A percentile compares a stretch with the other conserved stretches of the same genome.
phyloP scores from a whole-genome alignment of 2,797 vertebrate species.

The Megaceryle alcyon region DNA sequence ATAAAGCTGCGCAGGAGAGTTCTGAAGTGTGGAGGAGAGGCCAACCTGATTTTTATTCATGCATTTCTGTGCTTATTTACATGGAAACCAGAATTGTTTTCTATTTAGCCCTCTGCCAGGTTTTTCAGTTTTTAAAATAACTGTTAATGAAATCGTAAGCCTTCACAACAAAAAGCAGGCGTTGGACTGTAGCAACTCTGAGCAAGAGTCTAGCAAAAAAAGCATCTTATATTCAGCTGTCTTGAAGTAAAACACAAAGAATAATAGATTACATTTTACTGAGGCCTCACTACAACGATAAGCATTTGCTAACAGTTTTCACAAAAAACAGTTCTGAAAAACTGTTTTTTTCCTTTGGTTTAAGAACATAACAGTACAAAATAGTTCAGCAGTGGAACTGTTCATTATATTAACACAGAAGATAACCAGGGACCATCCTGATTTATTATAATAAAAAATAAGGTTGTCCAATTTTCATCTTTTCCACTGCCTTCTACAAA shows the following conservation, averaged over 20 bases:
- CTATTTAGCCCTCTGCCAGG: background rate
- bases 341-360: background rate
- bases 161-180: background rate
- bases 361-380: background rate
- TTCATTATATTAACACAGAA: background rate
- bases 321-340: background rate
- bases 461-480: background rate
- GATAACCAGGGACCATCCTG: background rate
- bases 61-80: conserved; percentile 22
- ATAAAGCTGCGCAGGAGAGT: background rate
- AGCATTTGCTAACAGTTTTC: background rate
- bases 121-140: conserved; percentile 28
- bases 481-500: background rate
- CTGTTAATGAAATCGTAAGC: conserved; percentile 44
- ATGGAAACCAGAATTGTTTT: conserved; percentile 13
- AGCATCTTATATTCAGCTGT: background rate
- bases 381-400: background rate
- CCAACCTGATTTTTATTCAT: conserved; percentile 27
- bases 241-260: background rate
- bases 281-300: background rate
- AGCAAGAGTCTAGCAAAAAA: background rate
- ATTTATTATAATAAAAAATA: background rate
- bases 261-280: background rate
- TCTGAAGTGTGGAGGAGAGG: background rate
- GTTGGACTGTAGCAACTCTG: background rate